Conservation (phyloP, 2,113 vertebrate genomes). For the Montifringilla adamsi region DNA sequence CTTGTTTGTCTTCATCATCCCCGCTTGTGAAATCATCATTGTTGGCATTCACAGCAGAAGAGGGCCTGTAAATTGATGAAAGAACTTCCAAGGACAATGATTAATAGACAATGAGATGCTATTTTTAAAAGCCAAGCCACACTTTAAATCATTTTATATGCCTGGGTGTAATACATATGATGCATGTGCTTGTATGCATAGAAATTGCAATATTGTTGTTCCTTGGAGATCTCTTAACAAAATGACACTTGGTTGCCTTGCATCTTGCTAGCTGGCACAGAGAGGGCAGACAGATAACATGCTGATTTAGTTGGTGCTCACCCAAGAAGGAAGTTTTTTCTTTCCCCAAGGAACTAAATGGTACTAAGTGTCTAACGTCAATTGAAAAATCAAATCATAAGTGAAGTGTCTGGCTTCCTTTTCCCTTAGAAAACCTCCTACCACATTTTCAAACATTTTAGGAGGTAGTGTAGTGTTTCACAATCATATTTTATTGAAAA, state of each 20-base stretch:
- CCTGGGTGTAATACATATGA: not conserved
- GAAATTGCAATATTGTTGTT: not conserved
- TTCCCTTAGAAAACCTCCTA: not conserved
- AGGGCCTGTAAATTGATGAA: not conserved
- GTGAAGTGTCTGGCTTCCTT: not conserved
- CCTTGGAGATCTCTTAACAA: not conserved
- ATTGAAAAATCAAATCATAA: not conserved
- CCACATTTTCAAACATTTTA: not conserved
- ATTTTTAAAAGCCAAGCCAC: not conserved
- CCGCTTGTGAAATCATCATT: slow-evolving; percentile 25
- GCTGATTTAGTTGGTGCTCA: not conserved
- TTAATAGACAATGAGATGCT: not conserved
- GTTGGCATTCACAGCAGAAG: slow-evolving; percentile 13
- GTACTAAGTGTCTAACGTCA: slow-evolving; percentile 5
- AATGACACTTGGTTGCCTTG: not conserved
- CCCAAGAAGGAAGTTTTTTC: not conserved
- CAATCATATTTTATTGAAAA: not conserved
- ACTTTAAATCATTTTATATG: not conserved
- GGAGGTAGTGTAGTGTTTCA: not conserved
- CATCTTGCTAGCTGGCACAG: not conserved
- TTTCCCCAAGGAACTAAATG: not conserved
- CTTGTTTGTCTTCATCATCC: slow-evolving; percentile 26
- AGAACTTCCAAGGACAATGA: not conserved
- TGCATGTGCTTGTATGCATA: not conserved
- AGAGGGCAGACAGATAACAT: not conserved